A percentile compares a stretch with the other conserved stretches of the same genome.
These are phyloP conservation scores for Geophilus truncorum DNA, from an alignment of 2,888 invertebrate species.

Conservation along the genomic window DNA sequence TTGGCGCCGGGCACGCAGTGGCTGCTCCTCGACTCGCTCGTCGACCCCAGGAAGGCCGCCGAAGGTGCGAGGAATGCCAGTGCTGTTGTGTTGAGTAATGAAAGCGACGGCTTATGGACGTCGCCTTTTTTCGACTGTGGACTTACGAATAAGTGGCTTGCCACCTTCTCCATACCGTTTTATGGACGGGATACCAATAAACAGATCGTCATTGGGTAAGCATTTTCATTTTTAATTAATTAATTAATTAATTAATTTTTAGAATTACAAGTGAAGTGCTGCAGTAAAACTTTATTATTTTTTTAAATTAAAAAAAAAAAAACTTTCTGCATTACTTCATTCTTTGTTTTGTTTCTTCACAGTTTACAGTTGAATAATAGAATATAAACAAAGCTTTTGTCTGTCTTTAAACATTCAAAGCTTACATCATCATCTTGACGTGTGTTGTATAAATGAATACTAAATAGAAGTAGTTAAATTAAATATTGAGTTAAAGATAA, in stretches of 20 bases:
- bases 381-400: too few species aligned
- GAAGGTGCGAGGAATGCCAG: background rate
- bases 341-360: too few species aligned
- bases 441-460: too few species aligned
- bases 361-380: too few species aligned
- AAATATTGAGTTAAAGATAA: too few species aligned
- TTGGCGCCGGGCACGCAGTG: background rate
- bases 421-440: too few species aligned
- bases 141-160: conserved; percentile 19
- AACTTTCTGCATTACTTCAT: too few species aligned
- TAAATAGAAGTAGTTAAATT: too few species aligned
- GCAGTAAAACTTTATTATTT: background rate
- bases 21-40: background rate
- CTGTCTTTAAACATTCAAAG: too few species aligned
- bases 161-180: background rate
- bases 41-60: background rate
- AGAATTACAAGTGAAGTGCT: too few species aligned
- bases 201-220: background rate
- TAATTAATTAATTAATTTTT: background rate
- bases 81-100: background rate
- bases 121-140: conserved; percentile 30
- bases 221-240: background rate
- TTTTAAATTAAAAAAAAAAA: background rate
- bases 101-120: background rate
- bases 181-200: background rate